These are phyloP conservation scores for Panagrolaimus sp. DNA, from an alignment of 1,140 invertebrate genomes.

Conservation along the genomic window DNA sequence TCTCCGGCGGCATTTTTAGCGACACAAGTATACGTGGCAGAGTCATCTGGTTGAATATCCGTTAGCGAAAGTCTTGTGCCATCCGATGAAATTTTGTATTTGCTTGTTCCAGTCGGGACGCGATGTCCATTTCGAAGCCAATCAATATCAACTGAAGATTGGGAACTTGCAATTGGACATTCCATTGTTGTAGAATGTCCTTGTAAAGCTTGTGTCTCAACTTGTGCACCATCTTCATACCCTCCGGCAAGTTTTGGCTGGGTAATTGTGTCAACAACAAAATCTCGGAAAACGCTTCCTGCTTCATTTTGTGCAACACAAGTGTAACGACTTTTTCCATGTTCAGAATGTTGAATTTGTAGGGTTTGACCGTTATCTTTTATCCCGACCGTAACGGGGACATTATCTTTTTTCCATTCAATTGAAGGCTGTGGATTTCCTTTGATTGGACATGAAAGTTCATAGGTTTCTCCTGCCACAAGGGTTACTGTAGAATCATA, in stretches of 20 bases:
- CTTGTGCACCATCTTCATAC: conserved; percentile 13
- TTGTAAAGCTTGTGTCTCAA: conserved; percentile 41
- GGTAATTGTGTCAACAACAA: conserved; percentile 43
- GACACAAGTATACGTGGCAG: conserved; percentile 73
- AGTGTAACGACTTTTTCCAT: conserved; percentile 27
- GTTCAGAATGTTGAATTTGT: conserved; percentile 8
- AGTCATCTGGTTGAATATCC: conserved; percentile 70
- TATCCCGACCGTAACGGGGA: neutral
- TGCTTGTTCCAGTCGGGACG: conserved; percentile 9
- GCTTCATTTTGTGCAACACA: conserved; percentile 46
- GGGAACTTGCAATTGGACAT: conserved; percentile 37
- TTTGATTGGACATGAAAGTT: conserved; percentile 20
- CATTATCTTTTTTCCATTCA: conserved; percentile 67
- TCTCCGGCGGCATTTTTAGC: conserved; percentile 75
- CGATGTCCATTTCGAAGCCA: conserved; percentile 40
- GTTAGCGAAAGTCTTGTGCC: neutral
- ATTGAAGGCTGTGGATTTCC: conserved; percentile 67
- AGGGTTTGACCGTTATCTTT: neutral
- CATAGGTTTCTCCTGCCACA: conserved; percentile 18
- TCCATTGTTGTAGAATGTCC: conserved; percentile 47
- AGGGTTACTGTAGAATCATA: neutral
- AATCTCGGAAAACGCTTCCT: conserved; percentile 47
- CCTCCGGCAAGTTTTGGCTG: conserved; percentile 23
- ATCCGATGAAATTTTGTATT: conserved; percentile 68
- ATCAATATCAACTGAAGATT: conserved; percentile 36